A percentile compares a stretch with the other conserved stretches of the same genome.
Evolutionary conservation across 2,888 invertebrate species (phyloP).

Genomic region (Stenichneumon culpator): DNA sequence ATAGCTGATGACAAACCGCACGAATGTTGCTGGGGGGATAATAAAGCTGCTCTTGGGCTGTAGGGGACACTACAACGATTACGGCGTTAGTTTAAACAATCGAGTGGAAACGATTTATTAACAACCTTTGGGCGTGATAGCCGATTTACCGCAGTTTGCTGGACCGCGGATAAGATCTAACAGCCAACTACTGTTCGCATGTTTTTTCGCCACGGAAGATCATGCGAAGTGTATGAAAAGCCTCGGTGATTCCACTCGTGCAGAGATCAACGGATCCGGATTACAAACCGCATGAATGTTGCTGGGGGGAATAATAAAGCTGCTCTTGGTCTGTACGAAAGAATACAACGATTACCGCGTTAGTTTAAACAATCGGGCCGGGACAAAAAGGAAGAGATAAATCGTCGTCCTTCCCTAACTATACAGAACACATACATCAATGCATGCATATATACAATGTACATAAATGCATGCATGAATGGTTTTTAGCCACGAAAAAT

Average conservation of each 20-base stretch:
- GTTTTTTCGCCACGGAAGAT: neutral
- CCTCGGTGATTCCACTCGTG: neutral
- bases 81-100: conserved; percentile 46
- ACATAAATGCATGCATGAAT: conserved; percentile 17
- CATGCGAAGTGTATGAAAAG: neutral
- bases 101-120: conserved; percentile 45
- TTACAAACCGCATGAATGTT: neutral
- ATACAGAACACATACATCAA: neutral
- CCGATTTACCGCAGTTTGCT: conserved; percentile 35
- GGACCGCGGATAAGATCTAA: neutral
- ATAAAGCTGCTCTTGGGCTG: conserved; percentile 18
- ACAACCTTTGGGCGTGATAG: conserved; percentile 28
- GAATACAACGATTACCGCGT: conserved; percentile 31
- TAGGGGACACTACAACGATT: conserved; percentile 38
- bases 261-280: neutral
- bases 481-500: neutral
- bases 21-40: neutral
- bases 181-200: neutral
- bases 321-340: conserved; percentile 23
- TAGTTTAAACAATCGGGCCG: conserved; percentile 52
- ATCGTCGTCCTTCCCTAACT: conserved; percentile 12
- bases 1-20: neutral
- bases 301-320: neutral
- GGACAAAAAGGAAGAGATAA: too few relatives aligned
- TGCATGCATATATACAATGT: neutral